Percentiles rank a stretch among this genome's conserved stretches.
phyloP scores from a whole-genome alignment of 2,113 vertebrate genomes.

The Hydropotes inermis region DNA sequence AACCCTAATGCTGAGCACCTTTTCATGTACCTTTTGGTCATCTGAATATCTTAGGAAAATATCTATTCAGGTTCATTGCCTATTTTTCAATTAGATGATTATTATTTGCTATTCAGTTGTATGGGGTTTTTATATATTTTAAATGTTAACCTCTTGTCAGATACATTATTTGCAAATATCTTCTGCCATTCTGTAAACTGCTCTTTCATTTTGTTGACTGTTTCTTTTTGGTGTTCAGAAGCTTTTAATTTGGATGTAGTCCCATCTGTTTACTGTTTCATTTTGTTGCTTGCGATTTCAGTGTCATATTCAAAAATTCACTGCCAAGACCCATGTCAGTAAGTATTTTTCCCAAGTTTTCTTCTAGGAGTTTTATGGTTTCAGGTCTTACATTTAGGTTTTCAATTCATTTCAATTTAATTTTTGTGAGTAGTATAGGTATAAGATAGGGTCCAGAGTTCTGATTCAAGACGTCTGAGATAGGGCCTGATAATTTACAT shows the following conservation, averaged over 20 bases:
- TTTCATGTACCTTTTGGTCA: neutral
- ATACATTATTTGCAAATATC: neutral
- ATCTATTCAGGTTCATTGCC: neutral
- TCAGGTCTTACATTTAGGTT: neutral
- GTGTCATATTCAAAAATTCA: neutral
- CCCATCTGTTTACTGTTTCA: neutral
- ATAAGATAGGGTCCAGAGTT: neutral
- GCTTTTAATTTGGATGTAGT: neutral
- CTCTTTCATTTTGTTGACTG: neutral
- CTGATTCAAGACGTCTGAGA: neutral
- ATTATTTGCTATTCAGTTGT: neutral
- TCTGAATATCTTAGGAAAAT: neutral
- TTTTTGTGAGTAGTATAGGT: neutral
- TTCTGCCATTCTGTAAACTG: neutral
- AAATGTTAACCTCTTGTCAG: neutral
- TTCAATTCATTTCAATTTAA: neutral
- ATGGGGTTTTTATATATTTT: neutral
- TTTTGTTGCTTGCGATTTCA: neutral
- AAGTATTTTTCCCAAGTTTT: neutral
- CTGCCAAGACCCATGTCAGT: neutral
- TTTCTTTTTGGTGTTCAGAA: neutral
- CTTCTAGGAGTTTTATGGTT: neutral
- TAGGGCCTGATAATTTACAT: neutral
- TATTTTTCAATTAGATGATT: neutral
- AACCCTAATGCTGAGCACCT: neutral